Evolutionary conservation across 2,888 invertebrate species (phyloP).

Genomic region (Strigamia maritima): DNA sequence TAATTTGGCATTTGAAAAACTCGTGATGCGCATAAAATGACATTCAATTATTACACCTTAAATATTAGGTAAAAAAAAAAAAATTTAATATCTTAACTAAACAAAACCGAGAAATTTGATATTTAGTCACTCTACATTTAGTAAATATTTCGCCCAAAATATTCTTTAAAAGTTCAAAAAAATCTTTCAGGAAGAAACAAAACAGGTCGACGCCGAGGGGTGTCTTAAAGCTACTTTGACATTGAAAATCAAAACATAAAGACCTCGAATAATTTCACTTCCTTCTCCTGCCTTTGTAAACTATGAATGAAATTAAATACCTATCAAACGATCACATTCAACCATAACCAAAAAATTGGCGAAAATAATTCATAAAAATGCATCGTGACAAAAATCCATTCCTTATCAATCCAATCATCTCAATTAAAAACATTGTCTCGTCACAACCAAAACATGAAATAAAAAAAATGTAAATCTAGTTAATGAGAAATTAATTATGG

Average conservation of each 20-base stretch:
- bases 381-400: neutral
- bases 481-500: neutral
- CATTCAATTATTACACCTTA: too few species aligned
- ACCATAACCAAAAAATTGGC: neutral
- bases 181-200: neutral
- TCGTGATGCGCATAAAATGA: too few species aligned
- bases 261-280: neutral
- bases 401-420: neutral
- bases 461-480: neutral
- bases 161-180: neutral
- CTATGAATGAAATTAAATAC: neutral
- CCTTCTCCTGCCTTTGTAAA: neutral
- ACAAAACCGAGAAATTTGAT: too few species aligned
- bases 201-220: neutral
- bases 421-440: neutral
- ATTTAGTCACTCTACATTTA: too few species aligned
- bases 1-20: too few species aligned
- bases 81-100: too few species aligned
- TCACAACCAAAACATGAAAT: neutral
- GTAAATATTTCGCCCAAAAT: too few species aligned
- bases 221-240: neutral
- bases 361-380: neutral
- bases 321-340: neutral
- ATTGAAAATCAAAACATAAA: neutral
- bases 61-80: too few species aligned